phyloP scores from a whole-genome alignment of 1,140 invertebrate species.

The Pteromalus puparum region DNA sequence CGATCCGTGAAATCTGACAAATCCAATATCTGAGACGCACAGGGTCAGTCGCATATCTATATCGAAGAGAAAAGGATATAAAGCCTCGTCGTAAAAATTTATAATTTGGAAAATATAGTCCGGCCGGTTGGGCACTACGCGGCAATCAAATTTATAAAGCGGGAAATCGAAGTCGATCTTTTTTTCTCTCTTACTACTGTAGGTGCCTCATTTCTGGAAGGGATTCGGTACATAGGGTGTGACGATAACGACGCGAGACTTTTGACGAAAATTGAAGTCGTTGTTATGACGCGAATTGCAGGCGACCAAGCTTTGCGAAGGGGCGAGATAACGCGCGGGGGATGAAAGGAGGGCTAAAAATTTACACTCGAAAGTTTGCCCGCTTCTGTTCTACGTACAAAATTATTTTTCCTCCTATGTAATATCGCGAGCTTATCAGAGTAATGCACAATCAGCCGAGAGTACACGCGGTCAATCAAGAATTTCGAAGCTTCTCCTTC shows the following conservation, averaged over 20 bases:
- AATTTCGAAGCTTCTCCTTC: background rate
- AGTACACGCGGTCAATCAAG: background rate
- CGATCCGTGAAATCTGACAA: constrained; percentile 69
- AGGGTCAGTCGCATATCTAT: constrained; percentile 51
- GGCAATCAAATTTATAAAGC: constrained; percentile 75
- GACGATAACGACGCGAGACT: constrained; percentile 70
- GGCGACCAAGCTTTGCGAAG: constrained; percentile 69
- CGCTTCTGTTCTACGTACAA: background rate
- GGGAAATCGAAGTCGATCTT: constrained; percentile 72
- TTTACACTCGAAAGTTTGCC: background rate
- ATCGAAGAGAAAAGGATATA: constrained; percentile 39
- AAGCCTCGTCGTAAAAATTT: constrained; percentile 73
- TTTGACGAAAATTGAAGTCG: constrained; percentile 76
- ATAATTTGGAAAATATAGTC: constrained; percentile 75
- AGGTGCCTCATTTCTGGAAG: background rate
- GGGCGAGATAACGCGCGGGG: constrained; percentile 45
- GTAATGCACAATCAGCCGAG: background rate
- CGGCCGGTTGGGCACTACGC: background rate
- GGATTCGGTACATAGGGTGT: constrained; percentile 39
- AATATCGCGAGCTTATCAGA: background rate
- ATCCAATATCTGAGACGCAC: constrained; percentile 67
- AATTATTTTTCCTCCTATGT: background rate
- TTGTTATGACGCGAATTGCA: constrained; percentile 73
- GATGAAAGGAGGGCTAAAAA: constrained; percentile 43
- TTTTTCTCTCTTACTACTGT: constrained; percentile 3